phyloP scores from a whole-genome alignment of 53 echinoderm and acorn worm species.

The Echinarachnius parma region DNA sequence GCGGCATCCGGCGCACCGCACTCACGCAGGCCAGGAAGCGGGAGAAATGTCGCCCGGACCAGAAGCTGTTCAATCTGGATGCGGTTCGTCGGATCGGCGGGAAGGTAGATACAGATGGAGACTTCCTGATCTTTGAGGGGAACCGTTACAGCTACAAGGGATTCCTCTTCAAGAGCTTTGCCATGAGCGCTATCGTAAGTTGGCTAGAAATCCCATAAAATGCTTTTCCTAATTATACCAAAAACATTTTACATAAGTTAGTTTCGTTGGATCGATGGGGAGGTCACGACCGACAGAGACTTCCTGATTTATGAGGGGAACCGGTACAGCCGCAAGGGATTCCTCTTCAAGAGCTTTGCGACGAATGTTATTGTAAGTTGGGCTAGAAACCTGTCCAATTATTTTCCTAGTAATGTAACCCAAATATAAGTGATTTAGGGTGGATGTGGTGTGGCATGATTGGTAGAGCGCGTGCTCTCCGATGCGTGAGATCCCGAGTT shows the following conservation, averaged over 20 bases:
- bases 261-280: conserved; percentile 84
- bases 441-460: too few species aligned
- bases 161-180: conserved; percentile 92
- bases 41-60: conserved; percentile 63
- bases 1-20: conserved; percentile 65
- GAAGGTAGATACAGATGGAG: conserved; percentile 91
- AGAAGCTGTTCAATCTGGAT: conserved; percentile 91
- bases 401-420: too few species aligned
- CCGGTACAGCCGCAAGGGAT: conserved; percentile 95
- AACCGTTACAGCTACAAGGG: conserved; percentile 96
- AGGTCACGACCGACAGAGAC: conserved; percentile 92
- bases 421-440: too few species aligned
- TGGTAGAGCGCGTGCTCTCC: too few species aligned
- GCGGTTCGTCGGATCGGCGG: conserved; percentile 85
- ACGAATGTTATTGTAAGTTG: conserved; percentile 97
- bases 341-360: conserved; percentile 92
- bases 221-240: too few species aligned
- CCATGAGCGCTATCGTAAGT: conserved; percentile 97
- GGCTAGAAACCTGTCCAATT: too few species aligned
- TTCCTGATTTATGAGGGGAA: conserved; percentile 92
- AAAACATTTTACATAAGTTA: too few species aligned
- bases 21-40: conserved; percentile 67
- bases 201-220: too few species aligned
- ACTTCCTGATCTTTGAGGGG: conserved; percentile 90
- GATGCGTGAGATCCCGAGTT: too few species aligned